These are phyloP conservation scores for Diarsia mendica DNA, from an alignment of 2,888 invertebrate species.

Conservation along the genomic window DNA sequence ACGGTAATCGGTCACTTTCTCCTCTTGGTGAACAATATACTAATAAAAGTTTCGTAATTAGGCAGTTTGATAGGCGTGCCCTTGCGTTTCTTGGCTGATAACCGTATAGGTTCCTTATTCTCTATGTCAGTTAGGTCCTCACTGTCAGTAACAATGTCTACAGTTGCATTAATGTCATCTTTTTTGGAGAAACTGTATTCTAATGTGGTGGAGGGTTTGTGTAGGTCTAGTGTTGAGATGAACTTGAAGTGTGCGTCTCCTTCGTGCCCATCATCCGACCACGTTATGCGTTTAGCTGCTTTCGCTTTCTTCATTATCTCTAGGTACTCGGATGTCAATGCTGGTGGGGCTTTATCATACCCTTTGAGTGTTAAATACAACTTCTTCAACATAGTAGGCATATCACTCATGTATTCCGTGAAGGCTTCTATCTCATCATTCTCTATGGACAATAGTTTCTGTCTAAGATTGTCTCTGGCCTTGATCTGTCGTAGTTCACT, in stretches of 20 bases:
- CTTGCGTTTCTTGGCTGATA: conserved; percentile 79
- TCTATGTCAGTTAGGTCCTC: conserved; percentile 82
- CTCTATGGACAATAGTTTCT: conserved; percentile 81
- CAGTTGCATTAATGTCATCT: conserved; percentile 68
- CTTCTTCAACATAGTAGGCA: conserved; percentile 90
- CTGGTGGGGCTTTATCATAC: conserved; percentile 90
- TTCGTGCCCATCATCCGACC: conserved; percentile 87
- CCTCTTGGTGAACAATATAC: too few species aligned
- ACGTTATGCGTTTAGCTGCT: conserved; percentile 90
- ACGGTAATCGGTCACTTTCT: too few species aligned
- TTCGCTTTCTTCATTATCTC: conserved; percentile 91
- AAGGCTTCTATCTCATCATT: conserved; percentile 89
- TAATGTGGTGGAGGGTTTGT: conserved; percentile 75
- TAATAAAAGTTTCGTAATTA: conserved; percentile 85
- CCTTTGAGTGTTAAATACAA: conserved; percentile 91
- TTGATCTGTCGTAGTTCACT: conserved; percentile 81
- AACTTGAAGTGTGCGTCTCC: conserved; percentile 79
- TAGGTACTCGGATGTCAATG: conserved; percentile 90
- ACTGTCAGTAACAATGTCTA: conserved; percentile 81
- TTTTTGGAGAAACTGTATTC: conserved; percentile 67
- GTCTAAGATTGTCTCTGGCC: conserved; percentile 81
- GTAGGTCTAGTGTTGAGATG: conserved; percentile 78
- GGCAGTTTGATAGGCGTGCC: conserved; percentile 83
- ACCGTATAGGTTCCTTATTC: conserved; percentile 73
- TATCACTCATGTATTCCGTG: conserved; percentile 86